A percentile compares a stretch with the other conserved stretches of the same genome.
phyloP scores from a whole-genome alignment of 2,113 vertebrate species.

The Physeter macrocephalus region DNA sequence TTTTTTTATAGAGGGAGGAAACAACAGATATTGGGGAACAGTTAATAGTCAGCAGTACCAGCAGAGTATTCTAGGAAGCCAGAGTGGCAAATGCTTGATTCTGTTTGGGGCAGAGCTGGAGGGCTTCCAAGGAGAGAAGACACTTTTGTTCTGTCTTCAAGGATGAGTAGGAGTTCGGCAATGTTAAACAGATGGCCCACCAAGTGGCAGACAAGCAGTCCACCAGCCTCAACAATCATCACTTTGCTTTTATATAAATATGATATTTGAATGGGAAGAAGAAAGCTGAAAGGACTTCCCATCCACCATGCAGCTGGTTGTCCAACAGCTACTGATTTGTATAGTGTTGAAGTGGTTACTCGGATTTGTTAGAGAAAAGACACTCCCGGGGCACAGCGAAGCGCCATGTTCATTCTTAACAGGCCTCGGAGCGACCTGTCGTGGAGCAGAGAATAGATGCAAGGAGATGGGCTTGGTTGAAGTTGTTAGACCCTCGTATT shows the following conservation, averaged over 20 bases:
- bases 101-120: not conserved
- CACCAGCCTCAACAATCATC: not conserved
- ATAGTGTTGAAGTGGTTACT: not conserved
- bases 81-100: not conserved
- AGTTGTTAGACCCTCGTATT: not conserved
- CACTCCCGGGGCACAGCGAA: not conserved
- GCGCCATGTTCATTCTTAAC: not conserved
- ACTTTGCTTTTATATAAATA: not conserved
- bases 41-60: not conserved
- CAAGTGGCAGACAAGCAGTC: not conserved
- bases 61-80: not conserved
- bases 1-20: not conserved
- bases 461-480: not conserved
- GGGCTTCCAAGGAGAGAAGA: slow-evolving; percentile 27
- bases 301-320: not conserved
- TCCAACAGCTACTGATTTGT: not conserved
- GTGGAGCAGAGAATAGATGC: not conserved
- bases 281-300: not conserved
- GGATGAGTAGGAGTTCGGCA: not conserved
- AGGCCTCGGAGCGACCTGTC: not conserved
- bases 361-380: not conserved
- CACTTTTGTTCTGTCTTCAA: not conserved
- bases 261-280: not conserved
- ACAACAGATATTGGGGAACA: not conserved
- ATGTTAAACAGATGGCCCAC: slow-evolving; percentile 20